Conservation (phyloP, 2,888 invertebrate genomes). For the Cecidostiba fungosa region DNA sequence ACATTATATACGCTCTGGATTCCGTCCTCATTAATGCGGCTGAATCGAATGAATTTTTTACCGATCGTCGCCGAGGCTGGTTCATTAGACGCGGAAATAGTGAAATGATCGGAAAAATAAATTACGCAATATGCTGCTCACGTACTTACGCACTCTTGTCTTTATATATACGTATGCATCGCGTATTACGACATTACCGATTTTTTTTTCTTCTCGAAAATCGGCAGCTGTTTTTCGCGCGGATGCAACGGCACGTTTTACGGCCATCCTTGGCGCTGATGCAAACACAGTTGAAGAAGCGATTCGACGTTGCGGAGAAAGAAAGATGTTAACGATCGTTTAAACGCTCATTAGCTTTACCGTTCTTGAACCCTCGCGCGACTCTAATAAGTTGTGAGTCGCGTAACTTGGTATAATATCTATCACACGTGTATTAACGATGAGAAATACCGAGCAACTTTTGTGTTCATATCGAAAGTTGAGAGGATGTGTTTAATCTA, state of each 20-base stretch:
- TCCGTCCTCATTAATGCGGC: background rate
- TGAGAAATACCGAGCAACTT: slow-evolving; percentile 43
- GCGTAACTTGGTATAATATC: background rate
- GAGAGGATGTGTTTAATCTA: background rate
- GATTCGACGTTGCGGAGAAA: background rate
- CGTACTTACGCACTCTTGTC: background rate
- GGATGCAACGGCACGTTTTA: background rate
- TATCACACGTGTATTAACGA: background rate
- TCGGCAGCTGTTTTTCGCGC: slow-evolving; percentile 16
- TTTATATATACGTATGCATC: background rate
- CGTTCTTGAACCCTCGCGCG: slow-evolving; percentile 13
- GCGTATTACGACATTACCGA: background rate
- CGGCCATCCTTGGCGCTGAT: slow-evolving; percentile 22
- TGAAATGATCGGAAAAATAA: slow-evolving; percentile 5
- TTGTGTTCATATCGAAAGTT: background rate
- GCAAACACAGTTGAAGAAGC: background rate
- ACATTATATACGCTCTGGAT: background rate
- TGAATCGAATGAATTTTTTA: background rate
- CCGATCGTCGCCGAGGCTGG: background rate
- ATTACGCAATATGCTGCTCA: background rate
- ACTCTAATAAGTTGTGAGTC: slow-evolving; percentile 24
- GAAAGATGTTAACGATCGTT: slow-evolving; percentile 51
- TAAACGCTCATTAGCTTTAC: slow-evolving; percentile 30
- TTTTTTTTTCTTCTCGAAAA: background rate
- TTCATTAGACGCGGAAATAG: slow-evolving; percentile 14